These are phyloP conservation scores for Scotopteryx bipunctaria DNA, from an alignment of 2,888 invertebrate species.

Conservation along the genomic window DNA sequence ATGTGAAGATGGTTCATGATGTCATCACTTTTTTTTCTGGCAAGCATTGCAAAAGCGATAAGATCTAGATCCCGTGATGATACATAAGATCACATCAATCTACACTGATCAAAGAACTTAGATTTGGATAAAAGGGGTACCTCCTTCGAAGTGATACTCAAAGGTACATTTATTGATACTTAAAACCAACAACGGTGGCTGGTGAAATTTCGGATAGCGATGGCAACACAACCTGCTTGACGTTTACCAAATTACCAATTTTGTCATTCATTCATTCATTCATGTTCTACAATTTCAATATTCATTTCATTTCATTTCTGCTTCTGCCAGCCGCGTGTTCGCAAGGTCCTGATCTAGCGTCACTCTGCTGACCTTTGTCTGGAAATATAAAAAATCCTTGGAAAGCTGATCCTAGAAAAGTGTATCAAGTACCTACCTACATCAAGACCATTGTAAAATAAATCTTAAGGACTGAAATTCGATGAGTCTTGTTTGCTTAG, in stretches of 20 bases:
- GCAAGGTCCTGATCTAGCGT: constrained; percentile 33
- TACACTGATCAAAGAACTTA: too few relatives aligned
- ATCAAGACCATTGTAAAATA: constrained; percentile 6
- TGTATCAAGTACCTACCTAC: constrained; percentile 10
- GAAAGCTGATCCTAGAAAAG: constrained; percentile 8
- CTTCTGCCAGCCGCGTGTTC: constrained; percentile 48
- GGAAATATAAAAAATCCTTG: constrained; percentile 34
- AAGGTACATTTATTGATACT: too few relatives aligned
- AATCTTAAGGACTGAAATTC: constrained; percentile 1
- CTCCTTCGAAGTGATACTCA: too few relatives aligned
- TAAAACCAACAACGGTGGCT: too few relatives aligned
- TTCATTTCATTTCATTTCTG: constrained; percentile 44
- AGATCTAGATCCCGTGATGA: too few relatives aligned
- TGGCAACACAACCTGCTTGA: background rate
- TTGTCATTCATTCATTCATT: too few relatives aligned
- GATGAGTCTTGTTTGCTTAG: constrained; percentile 2
- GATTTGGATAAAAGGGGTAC: too few relatives aligned
- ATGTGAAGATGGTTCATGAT: too few relatives aligned
- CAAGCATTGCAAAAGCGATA: too few relatives aligned
- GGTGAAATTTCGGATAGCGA: too few relatives aligned
- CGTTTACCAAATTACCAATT: background rate
- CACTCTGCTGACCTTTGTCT: constrained; percentile 46
- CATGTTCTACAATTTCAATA: constrained; percentile 3
- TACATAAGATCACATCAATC: too few relatives aligned
- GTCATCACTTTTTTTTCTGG: too few relatives aligned